Evolutionary conservation across 2,797 vertebrate genomes (phyloP).

Genomic region (Cuniculus paca): DNA sequence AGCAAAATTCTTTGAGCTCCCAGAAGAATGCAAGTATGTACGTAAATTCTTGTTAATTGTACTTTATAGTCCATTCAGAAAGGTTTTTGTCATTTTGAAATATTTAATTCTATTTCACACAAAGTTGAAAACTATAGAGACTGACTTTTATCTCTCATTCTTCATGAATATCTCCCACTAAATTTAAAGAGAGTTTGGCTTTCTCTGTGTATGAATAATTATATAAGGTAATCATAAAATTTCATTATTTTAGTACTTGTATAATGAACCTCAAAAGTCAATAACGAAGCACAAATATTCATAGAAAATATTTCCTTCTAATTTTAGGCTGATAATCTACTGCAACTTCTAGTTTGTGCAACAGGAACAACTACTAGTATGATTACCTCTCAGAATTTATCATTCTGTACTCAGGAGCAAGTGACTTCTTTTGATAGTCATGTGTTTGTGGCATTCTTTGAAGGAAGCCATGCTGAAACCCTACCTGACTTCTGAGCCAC

Average conservation of each 20-base stretch:
- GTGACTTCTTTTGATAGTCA: not conserved
- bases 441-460: conserved; percentile 55
- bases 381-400: conserved; percentile 62
- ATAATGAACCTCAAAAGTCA: conserved; percentile 76
- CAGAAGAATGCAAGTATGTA: conserved; percentile 34
- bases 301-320: conserved; percentile 69
- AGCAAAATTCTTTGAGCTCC: not conserved
- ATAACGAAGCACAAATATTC: conserved; percentile 75
- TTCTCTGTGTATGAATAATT: conserved; percentile 73
- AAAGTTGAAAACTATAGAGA: conserved; percentile 67
- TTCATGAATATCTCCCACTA: conserved; percentile 51
- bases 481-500: not conserved
- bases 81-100: conserved; percentile 71
- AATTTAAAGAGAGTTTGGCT: conserved; percentile 70
- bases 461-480: not conserved
- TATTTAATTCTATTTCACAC: conserved; percentile 38
- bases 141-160: conserved; percentile 67
- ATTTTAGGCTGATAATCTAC: conserved; percentile 71
- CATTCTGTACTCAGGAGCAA: not conserved
- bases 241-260: conserved; percentile 65
- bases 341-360: conserved; percentile 59
- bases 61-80: conserved; percentile 55
- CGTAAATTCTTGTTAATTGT: conserved; percentile 54
- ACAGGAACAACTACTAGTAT: conserved; percentile 14
- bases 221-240: conserved; percentile 76